Conservation (phyloP, 2,888 invertebrate species). For the Drosophila sordidula region DNA sequence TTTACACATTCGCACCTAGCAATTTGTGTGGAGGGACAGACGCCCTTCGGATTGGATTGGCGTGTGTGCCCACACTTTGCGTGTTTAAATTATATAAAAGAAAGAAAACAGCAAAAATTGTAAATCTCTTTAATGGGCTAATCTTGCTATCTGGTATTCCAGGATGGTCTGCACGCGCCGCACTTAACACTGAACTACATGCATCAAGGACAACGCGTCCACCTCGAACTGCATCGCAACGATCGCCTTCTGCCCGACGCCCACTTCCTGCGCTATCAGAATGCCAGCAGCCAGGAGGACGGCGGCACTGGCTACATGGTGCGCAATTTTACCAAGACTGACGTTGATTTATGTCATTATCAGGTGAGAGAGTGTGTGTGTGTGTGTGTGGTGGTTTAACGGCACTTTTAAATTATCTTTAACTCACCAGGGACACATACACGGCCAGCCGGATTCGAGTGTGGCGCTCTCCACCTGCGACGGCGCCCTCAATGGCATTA, state of each 20-base stretch:
- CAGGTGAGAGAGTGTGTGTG: slow-evolving; percentile 72
- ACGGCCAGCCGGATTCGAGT: slow-evolving; percentile 90
- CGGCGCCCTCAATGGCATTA: slow-evolving; percentile 89
- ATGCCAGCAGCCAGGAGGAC: slow-evolving; percentile 63
- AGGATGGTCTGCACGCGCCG: slow-evolving; percentile 38
- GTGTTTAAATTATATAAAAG: slow-evolving; percentile 62
- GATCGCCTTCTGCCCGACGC: slow-evolving; percentile 83
- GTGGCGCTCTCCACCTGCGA: slow-evolving; percentile 93
- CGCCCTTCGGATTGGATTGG: slow-evolving; percentile 18
- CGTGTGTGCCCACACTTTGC: slow-evolving; percentile 63
- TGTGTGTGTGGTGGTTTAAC: slow-evolving; percentile 1
- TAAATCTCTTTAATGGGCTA: slow-evolving; percentile 39
- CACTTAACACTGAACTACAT: slow-evolving; percentile 56
- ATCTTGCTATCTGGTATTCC: slow-evolving; percentile 29
- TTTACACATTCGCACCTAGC: slow-evolving; percentile 61
- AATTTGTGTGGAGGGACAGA: slow-evolving; percentile 6
- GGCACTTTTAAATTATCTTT: slow-evolving; percentile 19
- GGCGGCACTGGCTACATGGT: slow-evolving; percentile 68
- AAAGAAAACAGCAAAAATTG: slow-evolving; percentile 9
- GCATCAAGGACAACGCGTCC: slow-evolving; percentile 59
- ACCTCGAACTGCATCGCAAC: slow-evolving; percentile 83
- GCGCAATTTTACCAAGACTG: slow-evolving; percentile 85
- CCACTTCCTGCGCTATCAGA: slow-evolving; percentile 85
- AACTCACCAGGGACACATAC: slow-evolving; percentile 87
- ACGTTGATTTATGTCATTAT: slow-evolving; percentile 85